A percentile compares a stretch with the other conserved stretches of the same genome.
phyloP scores from a whole-genome alignment of 2,888 invertebrate species.

The Dromius quadrimaculatus region DNA sequence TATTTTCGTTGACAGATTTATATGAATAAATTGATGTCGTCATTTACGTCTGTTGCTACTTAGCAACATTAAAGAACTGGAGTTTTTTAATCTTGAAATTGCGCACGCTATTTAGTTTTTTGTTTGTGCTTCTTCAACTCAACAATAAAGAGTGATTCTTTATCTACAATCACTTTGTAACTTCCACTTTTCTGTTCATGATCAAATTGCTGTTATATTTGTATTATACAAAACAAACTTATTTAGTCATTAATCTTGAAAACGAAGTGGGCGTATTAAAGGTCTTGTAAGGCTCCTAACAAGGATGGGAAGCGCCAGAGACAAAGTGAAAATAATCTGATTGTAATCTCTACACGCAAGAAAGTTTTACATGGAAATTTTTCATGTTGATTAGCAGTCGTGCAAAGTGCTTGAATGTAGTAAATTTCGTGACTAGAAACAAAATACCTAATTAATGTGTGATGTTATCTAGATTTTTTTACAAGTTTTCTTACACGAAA shows the following conservation, averaged over 20 bases:
- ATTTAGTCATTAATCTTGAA: constrained; percentile 2
- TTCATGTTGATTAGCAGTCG: constrained; percentile 25
- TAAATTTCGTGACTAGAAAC: constrained; percentile 33
- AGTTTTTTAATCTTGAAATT: too few relatives aligned
- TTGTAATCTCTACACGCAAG: constrained; percentile 42
- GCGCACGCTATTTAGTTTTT: too few relatives aligned
- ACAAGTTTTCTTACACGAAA: constrained; percentile 32
- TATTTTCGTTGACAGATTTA: too few relatives aligned
- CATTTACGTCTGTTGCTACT: too few relatives aligned
- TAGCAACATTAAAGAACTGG: too few relatives aligned
- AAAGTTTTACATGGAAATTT: constrained; percentile 42
- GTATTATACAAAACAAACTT: too few relatives aligned
- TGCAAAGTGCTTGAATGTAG: constrained; percentile 27
- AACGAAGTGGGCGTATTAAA: constrained; percentile 1
- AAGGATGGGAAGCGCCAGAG: constrained; percentile 21
- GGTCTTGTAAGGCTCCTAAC: constrained; percentile 1
- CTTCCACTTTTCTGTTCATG: too few relatives aligned
- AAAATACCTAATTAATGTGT: constrained; percentile 46
- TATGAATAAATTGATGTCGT: too few relatives aligned
- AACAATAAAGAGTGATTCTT: too few relatives aligned
- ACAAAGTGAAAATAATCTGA: constrained; percentile 41
- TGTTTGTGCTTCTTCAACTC: too few relatives aligned
- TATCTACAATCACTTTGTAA: too few relatives aligned
- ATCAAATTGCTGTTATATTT: too few relatives aligned
- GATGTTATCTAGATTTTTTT: constrained; percentile 30